Percentiles rank a stretch among this genome's conserved stretches.
phyloP scores from a whole-genome alignment of 2,888 invertebrate genomes.

The Diadegma fenestrale region DNA sequence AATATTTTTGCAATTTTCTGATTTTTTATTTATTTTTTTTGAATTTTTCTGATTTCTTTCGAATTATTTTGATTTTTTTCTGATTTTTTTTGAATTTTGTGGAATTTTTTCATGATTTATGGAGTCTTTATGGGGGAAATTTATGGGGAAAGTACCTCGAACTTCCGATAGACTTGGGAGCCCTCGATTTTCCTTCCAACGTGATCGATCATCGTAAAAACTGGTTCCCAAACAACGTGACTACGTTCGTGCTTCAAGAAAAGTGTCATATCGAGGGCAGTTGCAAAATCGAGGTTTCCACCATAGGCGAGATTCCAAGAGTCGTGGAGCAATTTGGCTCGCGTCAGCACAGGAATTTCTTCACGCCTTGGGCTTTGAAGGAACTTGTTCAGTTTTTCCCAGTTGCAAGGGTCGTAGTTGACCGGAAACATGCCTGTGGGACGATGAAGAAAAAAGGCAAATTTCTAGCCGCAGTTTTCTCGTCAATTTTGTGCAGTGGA shows the following conservation, averaged over 20 bases:
- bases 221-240: slow-evolving; percentile 93
- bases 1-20: slow-evolving; percentile 59
- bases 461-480: neutral
- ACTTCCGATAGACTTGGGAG: slow-evolving; percentile 88
- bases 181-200: slow-evolving; percentile 91
- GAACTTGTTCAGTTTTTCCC: slow-evolving; percentile 90
- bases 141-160: slow-evolving; percentile 90
- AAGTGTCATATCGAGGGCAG: slow-evolving; percentile 92
- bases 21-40: too few relatives aligned
- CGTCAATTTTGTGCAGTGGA: neutral
- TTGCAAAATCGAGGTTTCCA: slow-evolving; percentile 91
- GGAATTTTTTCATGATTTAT: slow-evolving; percentile 12
- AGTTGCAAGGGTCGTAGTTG: slow-evolving; percentile 92
- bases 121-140: neutral
- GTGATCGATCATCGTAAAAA: slow-evolving; percentile 93
- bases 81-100: too few relatives aligned
- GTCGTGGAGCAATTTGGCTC: slow-evolving; percentile 91
- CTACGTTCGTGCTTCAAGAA: slow-evolving; percentile 91
- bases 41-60: too few relatives aligned
- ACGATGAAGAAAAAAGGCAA: neutral
- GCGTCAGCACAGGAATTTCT: slow-evolving; percentile 89
- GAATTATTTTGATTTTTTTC: slow-evolving; percentile 7
- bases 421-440: slow-evolving; percentile 91
- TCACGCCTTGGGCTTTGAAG: slow-evolving; percentile 84
- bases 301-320: slow-evolving; percentile 93